These are phyloP conservation scores for Drosophila micromelanica DNA, from an alignment of 1,140 invertebrate species.

Conservation along the genomic window DNA sequence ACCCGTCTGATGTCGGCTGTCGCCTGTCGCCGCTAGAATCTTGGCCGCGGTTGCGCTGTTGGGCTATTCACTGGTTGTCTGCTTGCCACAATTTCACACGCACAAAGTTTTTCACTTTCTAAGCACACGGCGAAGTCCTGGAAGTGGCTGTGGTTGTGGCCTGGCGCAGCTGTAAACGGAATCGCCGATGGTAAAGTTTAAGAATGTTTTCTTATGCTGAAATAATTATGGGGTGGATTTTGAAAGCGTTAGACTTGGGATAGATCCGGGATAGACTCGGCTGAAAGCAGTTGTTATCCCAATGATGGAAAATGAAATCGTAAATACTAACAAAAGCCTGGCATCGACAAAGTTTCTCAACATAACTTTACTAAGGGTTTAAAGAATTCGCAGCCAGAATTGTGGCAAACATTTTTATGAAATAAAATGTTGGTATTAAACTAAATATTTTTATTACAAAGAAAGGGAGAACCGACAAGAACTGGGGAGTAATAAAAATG, in stretches of 20 bases:
- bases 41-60: constrained; percentile 54
- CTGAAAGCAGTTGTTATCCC: constrained; percentile 73
- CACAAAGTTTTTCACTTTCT: constrained; percentile 72
- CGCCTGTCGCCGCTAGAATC: constrained; percentile 46
- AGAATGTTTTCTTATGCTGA: constrained; percentile 77
- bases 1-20: constrained; percentile 5
- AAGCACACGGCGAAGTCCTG: constrained; percentile 37
- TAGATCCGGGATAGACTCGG: constrained; percentile 56
- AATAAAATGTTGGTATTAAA: too few relatives aligned
- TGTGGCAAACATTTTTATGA: too few relatives aligned
- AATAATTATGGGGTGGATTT: constrained; percentile 61
- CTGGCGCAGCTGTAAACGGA: constrained; percentile 61
- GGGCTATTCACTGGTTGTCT: constrained; percentile 55
- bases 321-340: constrained; percentile 43
- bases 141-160: constrained; percentile 19
- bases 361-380: constrained; percentile 40
- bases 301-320: constrained; percentile 38
- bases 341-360: constrained; percentile 33
- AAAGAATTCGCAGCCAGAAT: background rate
- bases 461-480: background rate
- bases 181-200: constrained; percentile 62
- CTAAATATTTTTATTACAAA: too few relatives aligned
- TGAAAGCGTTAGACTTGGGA: constrained; percentile 25
- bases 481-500: background rate
- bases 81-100: constrained; percentile 76